These are phyloP conservation scores for Saxidomus purpurata DNA, from an alignment of 1,140 invertebrate species.

Conservation along the genomic window DNA sequence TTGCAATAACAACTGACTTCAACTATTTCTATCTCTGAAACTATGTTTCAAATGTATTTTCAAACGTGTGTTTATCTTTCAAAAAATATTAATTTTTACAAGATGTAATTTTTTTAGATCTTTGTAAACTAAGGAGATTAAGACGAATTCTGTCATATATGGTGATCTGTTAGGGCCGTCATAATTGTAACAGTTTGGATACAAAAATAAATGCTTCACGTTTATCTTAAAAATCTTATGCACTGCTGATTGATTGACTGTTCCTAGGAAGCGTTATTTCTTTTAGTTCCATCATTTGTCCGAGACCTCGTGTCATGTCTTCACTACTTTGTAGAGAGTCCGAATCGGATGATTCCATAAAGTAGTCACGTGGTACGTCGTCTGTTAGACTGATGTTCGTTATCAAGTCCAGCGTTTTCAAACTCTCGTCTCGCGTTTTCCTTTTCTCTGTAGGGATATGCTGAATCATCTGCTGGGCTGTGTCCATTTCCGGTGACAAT, in stretches of 20 bases:
- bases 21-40: too few species aligned
- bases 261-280: slow-evolving; percentile 58
- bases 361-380: slow-evolving; percentile 72
- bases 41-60: too few species aligned
- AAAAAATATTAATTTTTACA: too few species aligned
- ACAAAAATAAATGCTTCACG: too few species aligned
- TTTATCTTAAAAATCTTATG: not conserved
- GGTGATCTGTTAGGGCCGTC: too few species aligned
- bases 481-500: slow-evolving; percentile 80
- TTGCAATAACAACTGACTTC: too few species aligned
- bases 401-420: slow-evolving; percentile 79
- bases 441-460: slow-evolving; percentile 77
- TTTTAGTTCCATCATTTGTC: slow-evolving; percentile 73
- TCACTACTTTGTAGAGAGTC: slow-evolving; percentile 75
- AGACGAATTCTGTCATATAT: too few species aligned
- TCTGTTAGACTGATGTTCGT: slow-evolving; percentile 81
- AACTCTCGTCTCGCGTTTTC: slow-evolving; percentile 71
- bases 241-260: slow-evolving; percentile 42
- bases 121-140: too few species aligned
- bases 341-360: slow-evolving; percentile 75
- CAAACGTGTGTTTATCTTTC: too few species aligned
- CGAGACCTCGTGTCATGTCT: slow-evolving; percentile 38
- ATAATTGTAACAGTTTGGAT: too few species aligned
- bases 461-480: slow-evolving; percentile 76
- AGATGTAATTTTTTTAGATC: too few species aligned